Evolutionary conservation across 1,140 invertebrate genomes (phyloP).

Genomic region (Charaxes varanes): DNA sequence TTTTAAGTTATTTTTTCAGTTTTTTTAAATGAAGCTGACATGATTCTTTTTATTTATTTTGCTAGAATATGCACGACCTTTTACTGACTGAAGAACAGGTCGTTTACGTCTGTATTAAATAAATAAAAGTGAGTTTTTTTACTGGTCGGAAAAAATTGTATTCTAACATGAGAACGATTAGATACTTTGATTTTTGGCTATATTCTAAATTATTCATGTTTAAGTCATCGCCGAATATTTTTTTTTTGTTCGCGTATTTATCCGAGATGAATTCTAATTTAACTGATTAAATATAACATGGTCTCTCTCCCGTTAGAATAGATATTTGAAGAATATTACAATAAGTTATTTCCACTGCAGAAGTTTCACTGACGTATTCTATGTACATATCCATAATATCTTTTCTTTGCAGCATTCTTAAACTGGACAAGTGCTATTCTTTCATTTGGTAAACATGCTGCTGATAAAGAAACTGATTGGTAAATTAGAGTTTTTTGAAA

Average conservation of each 20-base stretch:
- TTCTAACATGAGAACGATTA: constrained; percentile 15
- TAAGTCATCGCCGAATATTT: constrained; percentile 21
- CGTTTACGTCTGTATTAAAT: too few species aligned
- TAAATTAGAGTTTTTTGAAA: too few species aligned
- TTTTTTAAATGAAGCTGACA: too few species aligned
- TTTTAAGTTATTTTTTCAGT: too few species aligned
- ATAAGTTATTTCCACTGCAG: constrained; percentile 15
- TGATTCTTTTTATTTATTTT: too few species aligned
- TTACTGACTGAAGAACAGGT: too few species aligned
- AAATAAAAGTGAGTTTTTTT: constrained; percentile 17
- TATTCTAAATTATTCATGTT: constrained; percentile 13
- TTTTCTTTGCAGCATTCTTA: too few species aligned
- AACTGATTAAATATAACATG: constrained; percentile 21
- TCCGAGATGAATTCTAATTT: constrained; percentile 18
- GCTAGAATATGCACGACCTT: too few species aligned
- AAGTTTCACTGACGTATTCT: constrained; percentile 24
- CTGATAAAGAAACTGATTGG: too few species aligned
- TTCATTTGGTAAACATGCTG: too few species aligned
- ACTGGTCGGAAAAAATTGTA: constrained; percentile 20
- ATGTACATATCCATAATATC: constrained; percentile 24
- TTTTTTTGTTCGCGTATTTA: constrained; percentile 18
- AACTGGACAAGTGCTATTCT: too few species aligned
- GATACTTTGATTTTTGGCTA: constrained; percentile 1
- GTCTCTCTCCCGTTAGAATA: constrained; percentile 30
- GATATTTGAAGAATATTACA: constrained; percentile 18